These are phyloP conservation scores for Dendronephthya gigantea DNA, from an alignment of 64 coral and sea anemone species.

Conservation along the genomic window DNA sequence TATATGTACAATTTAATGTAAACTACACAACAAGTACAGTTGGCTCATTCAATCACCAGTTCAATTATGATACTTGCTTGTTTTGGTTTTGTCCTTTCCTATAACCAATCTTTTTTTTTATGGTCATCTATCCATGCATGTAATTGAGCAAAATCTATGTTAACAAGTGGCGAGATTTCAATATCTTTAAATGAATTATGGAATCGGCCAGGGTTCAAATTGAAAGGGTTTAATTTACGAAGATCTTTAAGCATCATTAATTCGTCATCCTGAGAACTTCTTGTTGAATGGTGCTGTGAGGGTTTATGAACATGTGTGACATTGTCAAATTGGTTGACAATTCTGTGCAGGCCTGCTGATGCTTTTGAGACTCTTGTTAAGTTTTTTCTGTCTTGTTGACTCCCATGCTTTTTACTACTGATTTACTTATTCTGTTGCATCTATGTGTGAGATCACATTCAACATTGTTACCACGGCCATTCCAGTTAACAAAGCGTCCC, in stretches of 20 bases:
- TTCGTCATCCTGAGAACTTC: not conserved
- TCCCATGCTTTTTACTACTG: conserved; percentile 45
- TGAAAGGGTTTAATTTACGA: conserved; percentile 1
- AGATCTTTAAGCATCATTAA: not conserved
- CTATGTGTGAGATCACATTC: conserved; percentile 36
- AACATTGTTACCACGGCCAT: conserved; percentile 39
- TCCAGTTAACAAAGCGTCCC: conserved; percentile 35
- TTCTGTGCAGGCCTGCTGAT: conserved; percentile 37
- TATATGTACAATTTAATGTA: too few species aligned
- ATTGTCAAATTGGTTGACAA: conserved; percentile 27
- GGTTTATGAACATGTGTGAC: not conserved
- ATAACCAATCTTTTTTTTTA: too few species aligned
- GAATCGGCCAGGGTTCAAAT: not conserved
- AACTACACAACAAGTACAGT: too few species aligned
- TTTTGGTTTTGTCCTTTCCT: too few species aligned
- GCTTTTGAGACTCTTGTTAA: conserved; percentile 38
- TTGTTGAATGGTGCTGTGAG: conserved; percentile 14
- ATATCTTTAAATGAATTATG: conserved; percentile 10
- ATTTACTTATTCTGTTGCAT: conserved; percentile 33
- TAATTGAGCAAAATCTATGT: too few species aligned
- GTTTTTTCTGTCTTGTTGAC: conserved; percentile 42
- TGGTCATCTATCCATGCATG: too few species aligned
- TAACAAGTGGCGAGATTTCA: not conserved
- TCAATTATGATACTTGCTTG: too few species aligned
- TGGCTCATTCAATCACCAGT: too few species aligned